These are phyloP conservation scores for Zosterops japonicus DNA, from an alignment of 2,113 vertebrate genomes.

Conservation along the genomic window DNA sequence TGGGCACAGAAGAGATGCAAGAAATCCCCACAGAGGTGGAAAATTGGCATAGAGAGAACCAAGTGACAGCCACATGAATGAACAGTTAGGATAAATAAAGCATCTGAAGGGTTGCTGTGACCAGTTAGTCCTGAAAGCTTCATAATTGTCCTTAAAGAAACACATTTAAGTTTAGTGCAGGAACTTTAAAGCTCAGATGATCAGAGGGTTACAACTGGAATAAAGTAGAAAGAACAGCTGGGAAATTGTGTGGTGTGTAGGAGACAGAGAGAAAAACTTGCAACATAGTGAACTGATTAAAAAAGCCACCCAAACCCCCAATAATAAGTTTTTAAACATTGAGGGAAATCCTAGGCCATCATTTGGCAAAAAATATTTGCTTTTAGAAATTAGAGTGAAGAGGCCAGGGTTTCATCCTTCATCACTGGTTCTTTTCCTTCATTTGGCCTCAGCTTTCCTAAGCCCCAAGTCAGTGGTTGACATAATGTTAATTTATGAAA, in stretches of 20 bases:
- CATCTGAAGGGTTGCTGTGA: background rate
- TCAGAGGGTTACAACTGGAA: background rate
- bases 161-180: background rate
- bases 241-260: accelerated
- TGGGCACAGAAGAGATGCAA: background rate
- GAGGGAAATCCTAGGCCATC: background rate
- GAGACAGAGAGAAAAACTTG: background rate
- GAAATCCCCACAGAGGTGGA: background rate
- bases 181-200: background rate
- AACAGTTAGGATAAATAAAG: background rate
- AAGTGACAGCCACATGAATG: background rate
- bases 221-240: background rate
- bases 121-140: background rate
- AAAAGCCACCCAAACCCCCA: accelerated
- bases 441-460: background rate
- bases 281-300: accelerated
- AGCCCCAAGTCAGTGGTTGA: background rate
- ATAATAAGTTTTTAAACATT: background rate
- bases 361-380: background rate
- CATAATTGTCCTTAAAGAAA: background rate
- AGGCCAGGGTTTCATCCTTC: background rate
- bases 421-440: background rate
- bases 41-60: background rate
- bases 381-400: background rate
- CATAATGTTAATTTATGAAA: background rate